Evolutionary conservation across 1,140 invertebrate genomes (phyloP), one percentile per base, ranked within the genome.

Genomic region (Papilio helenus): DNA sequence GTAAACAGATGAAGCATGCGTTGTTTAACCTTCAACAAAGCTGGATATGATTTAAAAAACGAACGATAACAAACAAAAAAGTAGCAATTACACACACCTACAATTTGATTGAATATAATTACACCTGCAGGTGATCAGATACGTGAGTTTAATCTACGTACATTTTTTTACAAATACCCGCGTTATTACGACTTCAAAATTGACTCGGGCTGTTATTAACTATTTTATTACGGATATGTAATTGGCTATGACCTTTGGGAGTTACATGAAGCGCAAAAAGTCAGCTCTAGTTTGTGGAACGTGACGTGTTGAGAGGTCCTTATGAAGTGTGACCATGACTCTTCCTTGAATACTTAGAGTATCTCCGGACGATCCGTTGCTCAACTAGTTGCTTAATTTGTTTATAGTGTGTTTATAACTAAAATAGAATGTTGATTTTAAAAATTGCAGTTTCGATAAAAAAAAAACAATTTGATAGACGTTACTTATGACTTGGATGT

Each of bases 71-170:
- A n/a, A 49, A 49, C 23, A 74, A 74, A 74, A 74, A 74, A 44
- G 42, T 26, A 44, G 42, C 72, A 74, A 46, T 49, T 74, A 74
- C 44, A 74, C 72, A 46, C 42, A 74, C 72, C 26, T 68, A 68
- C 72, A 49, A 49, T 72, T 42, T 42, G 34, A 73, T 73, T 73
- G 39, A 74, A 26, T 51, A 26, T 74, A 74, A 74, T 74, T 46
- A 73, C 14, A 46, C 23, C 12, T 26, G 44, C 72, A 49, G 44
- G 72, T 49, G 42, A 74, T 74, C 42, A 20, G 5, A 74, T 74
- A 46, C 39, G 39, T 73, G 26, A 20, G 14, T 29, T 68, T 18
- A 20, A 49, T 73, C n/a, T n/a, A 73, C 9, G 39, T 42, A 46
- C 61, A 68, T 68, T 68, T 68, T 72, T 74, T 74, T 74, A 44